Percentiles rank a stretch among this genome's conserved stretches.
These are phyloP conservation scores for Brachyalestes nurse DNA, from an alignment of 2,797 vertebrate genomes.

Conservation along the genomic window DNA sequence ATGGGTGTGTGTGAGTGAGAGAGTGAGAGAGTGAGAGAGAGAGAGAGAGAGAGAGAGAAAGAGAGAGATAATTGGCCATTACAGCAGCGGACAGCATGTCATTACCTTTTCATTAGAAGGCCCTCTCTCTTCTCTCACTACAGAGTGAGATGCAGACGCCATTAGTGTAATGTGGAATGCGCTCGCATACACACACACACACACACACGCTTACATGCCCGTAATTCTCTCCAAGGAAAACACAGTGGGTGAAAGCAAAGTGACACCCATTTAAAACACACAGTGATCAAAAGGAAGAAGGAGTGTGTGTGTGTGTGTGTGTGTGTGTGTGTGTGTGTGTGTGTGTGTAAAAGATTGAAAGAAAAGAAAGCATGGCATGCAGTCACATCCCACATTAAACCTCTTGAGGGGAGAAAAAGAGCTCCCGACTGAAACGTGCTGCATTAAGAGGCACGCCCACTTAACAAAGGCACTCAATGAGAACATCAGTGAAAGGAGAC, in stretches of 20 bases:
- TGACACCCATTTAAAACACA: constrained; percentile 33
- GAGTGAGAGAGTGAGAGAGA: not conserved
- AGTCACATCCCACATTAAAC: not conserved
- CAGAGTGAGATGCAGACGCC: constrained; percentile 43
- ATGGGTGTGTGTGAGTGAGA: not conserved
- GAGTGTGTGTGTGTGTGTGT: too few relatives aligned
- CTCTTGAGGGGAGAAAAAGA: not conserved
- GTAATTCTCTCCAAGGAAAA: constrained; percentile 34
- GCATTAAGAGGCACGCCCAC: not conserved
- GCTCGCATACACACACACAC: constrained; percentile 37
- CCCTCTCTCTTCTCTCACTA: constrained; percentile 43
- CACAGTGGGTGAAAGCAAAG: constrained; percentile 8
- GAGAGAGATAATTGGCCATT: constrained; percentile 62
- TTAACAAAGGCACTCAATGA: not conserved
- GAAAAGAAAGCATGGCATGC: not conserved
- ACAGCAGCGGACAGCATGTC: constrained; percentile 55
- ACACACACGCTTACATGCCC: constrained; percentile 36
- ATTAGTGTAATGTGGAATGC: constrained; percentile 61
- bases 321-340: too few relatives aligned
- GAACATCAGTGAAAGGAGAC: not conserved
- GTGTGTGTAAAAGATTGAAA: too few relatives aligned
- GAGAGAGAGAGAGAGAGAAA: constrained; percentile 16
- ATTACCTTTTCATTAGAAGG: constrained; percentile 62
- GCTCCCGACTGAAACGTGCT: not conserved
- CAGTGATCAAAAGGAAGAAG: constrained; percentile 51